phyloP scores from a whole-genome alignment of 2,113 vertebrate species.

The Clinocottus analis region DNA sequence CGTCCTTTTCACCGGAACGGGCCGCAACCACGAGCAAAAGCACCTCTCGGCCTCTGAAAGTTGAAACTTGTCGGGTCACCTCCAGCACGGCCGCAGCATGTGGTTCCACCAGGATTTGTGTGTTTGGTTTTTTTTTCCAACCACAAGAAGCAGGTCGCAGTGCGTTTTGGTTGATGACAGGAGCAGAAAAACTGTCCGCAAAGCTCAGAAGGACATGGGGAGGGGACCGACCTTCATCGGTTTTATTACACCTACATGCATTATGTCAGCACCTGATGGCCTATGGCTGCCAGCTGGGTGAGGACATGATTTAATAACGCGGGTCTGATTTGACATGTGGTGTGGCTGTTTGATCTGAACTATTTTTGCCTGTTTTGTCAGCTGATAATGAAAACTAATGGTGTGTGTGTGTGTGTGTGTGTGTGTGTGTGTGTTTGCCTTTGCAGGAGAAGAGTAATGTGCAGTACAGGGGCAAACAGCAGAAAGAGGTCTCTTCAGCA shows the following conservation, averaged over 20 bases:
- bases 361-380: slow-evolving; percentile 39
- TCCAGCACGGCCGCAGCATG: not conserved
- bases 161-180: not conserved
- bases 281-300: slow-evolving; percentile 1
- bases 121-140: too few relatives aligned
- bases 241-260: slow-evolving; percentile 29
- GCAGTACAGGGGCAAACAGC: slow-evolving; percentile 76
- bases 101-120: slow-evolving; percentile 30
- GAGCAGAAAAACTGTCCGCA: not conserved
- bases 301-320: slow-evolving; percentile 37
- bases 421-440: slow-evolving; percentile 28
- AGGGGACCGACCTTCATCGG: not conserved
- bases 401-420: slow-evolving; percentile 31
- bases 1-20: slow-evolving; percentile 1
- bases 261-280: not conserved
- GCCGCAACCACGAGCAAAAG: not conserved
- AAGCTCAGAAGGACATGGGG: not conserved
- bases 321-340: slow-evolving; percentile 3
- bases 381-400: slow-evolving; percentile 42
- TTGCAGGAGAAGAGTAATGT: slow-evolving; percentile 83
- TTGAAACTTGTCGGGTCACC: not conserved
- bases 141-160: not conserved
- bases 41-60: not conserved
- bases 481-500: slow-evolving; percentile 78
- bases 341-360: slow-evolving; percentile 15